Evolutionary conservation across 2,113 vertebrate genomes (phyloP), one percentile per base, ranked within the genome.

Genomic region (Microcebus jonahi): DNA sequence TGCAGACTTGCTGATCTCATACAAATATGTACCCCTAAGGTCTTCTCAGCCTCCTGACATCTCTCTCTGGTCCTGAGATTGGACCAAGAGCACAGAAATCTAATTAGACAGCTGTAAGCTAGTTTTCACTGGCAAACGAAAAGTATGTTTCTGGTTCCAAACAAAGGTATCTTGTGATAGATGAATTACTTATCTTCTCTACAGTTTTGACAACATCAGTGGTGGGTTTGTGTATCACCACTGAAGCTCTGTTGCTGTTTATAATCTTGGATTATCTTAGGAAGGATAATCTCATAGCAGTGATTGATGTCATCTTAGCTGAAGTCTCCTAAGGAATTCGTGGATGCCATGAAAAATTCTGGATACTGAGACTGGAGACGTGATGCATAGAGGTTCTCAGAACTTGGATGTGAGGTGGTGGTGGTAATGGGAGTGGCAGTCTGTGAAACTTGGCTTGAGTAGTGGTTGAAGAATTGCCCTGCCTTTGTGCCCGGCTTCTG

Each of bases 351-450:
- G 27, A 23, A 73, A 6, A 73, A 5, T 11, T 61, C 27, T 27
- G 5, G 8, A 25, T 68, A 27, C 39, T 17, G 34, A 91, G 21
- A 45, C 17, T 34, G 29, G 80, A 50, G 50, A 81, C 17, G 5
- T 8, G 27, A 45, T 53, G 15, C 8, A 3, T 5, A 1, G 36
- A 50, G 21, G 15, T 14, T 45, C 3, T 31, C 1, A 10, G 55
- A 87, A 39, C 15, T 21, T 61, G 31, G 2, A 29, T 57, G 10
- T 14, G 21, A 84, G 34, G n/a, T 4, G 0, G 25, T 73, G 34
- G 6, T 63, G 12, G 55, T 57, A 57, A 90, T 34, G 31, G 29
- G 76, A 21, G 27, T 21, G 63, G 7, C 36, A 93, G 29, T 36
- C 77, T 53, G 21, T 14, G 29, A 61, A 63, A 36, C 14, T 25